phyloP scores from a whole-genome alignment of 2,888 invertebrate genomes.

The Neoascia interrupta region DNA sequence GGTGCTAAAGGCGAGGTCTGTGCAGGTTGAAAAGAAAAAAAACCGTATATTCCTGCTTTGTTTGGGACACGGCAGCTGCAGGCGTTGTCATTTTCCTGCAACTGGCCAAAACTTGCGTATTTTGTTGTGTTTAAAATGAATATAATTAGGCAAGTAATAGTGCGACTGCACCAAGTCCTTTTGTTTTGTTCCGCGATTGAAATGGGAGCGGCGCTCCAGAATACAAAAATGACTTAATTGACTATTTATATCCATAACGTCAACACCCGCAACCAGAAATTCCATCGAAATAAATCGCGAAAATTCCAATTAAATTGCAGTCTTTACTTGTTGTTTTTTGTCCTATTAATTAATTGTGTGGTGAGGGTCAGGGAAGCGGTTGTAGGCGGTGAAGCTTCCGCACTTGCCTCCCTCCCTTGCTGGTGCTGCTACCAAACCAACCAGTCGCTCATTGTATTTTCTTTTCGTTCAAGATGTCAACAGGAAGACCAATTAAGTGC shows the following conservation, averaged over 20 bases:
- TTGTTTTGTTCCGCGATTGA: constrained; percentile 23
- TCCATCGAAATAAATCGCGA: constrained; percentile 48
- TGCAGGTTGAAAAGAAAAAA: constrained; percentile 38
- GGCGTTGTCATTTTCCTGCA: constrained; percentile 49
- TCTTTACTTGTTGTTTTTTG: constrained; percentile 2
- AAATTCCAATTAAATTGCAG: constrained; percentile 48
- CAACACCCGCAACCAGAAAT: constrained; percentile 63
- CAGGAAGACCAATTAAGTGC: constrained; percentile 94
- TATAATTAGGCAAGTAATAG: neutral
- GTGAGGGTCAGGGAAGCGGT: neutral
- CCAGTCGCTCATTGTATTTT: constrained; percentile 18
- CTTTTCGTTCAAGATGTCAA: constrained; percentile 85
- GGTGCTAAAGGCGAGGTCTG: constrained; percentile 62
- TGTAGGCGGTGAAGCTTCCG: constrained; percentile 25
- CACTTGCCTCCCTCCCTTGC: neutral
- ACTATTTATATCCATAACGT: constrained; percentile 67
- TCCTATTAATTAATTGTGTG: constrained; percentile 36
- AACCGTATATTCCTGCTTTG: constrained; percentile 66
- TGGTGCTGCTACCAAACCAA: constrained; percentile 19
- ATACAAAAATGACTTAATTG: constrained; percentile 63
- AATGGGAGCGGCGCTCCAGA: constrained; percentile 60
- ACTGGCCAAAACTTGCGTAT: neutral
- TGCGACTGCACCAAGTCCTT: neutral
- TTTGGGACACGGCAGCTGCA: constrained; percentile 55
- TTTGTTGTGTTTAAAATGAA: neutral